phyloP scores from a whole-genome alignment of 2,797 vertebrate genomes.

The Melopsittacus undulatus region DNA sequence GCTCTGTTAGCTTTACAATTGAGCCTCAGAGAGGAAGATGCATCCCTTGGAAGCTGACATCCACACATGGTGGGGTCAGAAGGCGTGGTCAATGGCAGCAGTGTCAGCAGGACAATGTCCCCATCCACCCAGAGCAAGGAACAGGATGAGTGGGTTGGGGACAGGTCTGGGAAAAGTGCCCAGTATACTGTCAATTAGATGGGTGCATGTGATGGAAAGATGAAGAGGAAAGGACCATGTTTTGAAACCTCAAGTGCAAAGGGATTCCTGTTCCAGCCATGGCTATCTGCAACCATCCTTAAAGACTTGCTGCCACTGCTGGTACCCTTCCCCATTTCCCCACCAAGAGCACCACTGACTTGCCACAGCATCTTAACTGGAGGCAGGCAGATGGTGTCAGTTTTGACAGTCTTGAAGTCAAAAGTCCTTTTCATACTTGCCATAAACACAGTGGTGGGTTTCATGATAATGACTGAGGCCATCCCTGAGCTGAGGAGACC shows the following conservation, averaged over 20 bases:
- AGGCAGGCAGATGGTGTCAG: not conserved
- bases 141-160: not conserved
- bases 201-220: not conserved
- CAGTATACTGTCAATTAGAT: not conserved
- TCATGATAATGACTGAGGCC: not conserved
- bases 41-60: not conserved
- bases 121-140: not conserved
- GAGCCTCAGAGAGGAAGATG: not conserved
- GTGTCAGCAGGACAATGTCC: not conserved
- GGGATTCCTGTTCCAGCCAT: not conserved
- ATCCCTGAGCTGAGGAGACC: not conserved
- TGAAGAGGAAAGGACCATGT: not conserved
- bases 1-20: not conserved
- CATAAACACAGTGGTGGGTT: not conserved
- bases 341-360: not conserved
- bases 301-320: not conserved
- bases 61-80: fast-evolving
- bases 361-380: not conserved
- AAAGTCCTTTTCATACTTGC: not conserved
- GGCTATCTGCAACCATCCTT: not conserved
- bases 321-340: not conserved
- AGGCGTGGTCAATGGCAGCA: not conserved
- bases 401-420: not conserved
- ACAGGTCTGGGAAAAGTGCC: not conserved
- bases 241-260: not conserved